Base-by-base conservation (phyloP, 2,888 invertebrate genomes). In the Cerceris ruficornis region DNA sequence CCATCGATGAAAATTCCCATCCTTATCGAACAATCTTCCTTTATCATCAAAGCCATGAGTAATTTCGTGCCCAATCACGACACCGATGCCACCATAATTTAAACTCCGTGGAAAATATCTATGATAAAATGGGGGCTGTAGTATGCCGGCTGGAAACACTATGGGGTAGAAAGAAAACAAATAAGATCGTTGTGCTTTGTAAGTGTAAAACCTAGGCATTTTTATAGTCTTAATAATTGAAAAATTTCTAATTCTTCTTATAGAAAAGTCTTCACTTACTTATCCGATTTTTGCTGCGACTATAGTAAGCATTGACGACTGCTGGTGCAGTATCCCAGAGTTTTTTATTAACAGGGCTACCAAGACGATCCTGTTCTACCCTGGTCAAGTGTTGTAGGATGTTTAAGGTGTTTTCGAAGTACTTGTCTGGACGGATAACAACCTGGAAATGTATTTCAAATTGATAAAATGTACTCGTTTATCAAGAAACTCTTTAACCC, bases 41-140 rank as follows among this genome's bases (percentile, higher is more conserved):
- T 97, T 97, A 89, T 98, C 97, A 88, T 98, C 97, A 88, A 98
- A 98, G 0, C 97, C 98, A 87, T 98, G 98, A 1, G 98, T 98
- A 79, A 98, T 96, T 92, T 98, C 98, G 90, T 98, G 98, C 11
- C 97, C 98, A 86, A 98, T 98, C 11, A 98, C 98, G 54, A 98
- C 97, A 4, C 98, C 98, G 75, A 98, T 97, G 4, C 97, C 97
- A 0, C 97, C 98, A 88, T 96, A 98, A 92, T 97, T 98, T 8
- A 98, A 93, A 0, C 96, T 95, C 43, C 95, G 94, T 0, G 97
- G 97, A 86, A 98, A 97, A 89, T 96, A 94, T 13, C 96, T 94
- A 91, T 98, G 97, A 89, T 98, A 98, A 93, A 98, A 98, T 0
- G 98, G 98, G 0, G 98, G 98, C 91, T 98, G 98, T 4, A 98